Evolutionary conservation across 2,888 invertebrate species (phyloP).

Genomic region (Catocala nupta): DNA sequence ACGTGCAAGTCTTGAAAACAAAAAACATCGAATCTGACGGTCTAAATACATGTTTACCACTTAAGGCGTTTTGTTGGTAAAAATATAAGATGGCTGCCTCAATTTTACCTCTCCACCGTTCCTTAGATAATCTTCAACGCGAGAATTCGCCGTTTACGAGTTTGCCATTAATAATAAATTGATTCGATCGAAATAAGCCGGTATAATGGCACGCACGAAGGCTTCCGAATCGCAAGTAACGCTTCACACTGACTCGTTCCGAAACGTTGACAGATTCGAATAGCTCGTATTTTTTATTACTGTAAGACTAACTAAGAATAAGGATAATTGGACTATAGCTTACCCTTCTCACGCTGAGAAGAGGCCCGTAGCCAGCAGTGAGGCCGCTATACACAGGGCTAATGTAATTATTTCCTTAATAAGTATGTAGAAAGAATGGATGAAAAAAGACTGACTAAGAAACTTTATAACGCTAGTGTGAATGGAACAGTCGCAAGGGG

Average conservation of each 20-base stretch:
- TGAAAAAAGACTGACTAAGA: too few species aligned
- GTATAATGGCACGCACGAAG: slow-evolving; percentile 12
- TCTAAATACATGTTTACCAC: slow-evolving; percentile 20
- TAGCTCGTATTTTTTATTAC: too few species aligned
- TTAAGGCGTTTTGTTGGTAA: slow-evolving; percentile 9
- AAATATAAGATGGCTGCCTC: slow-evolving; percentile 2
- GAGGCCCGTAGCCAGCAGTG: too few species aligned
- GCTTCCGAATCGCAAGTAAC: not conserved
- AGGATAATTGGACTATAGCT: too few species aligned
- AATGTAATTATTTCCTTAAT: too few species aligned
- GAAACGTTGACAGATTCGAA: too few species aligned
- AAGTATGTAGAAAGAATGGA: too few species aligned
- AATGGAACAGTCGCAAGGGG: too few species aligned
- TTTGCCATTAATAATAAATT: slow-evolving; percentile 31
- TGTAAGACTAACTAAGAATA: too few species aligned
- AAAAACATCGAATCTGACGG: slow-evolving; percentile 19
- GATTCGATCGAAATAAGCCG: slow-evolving; percentile 27
- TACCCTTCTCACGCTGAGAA: too few species aligned
- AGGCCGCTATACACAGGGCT: too few species aligned
- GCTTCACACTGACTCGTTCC: not conserved
- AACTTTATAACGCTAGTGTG: too few species aligned
- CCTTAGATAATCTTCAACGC: slow-evolving; percentile 12
- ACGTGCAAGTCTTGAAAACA: slow-evolving; percentile 23
- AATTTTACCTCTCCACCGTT: not conserved
- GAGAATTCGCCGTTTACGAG: slow-evolving; percentile 15